Base-by-base conservation (phyloP, 2,797 vertebrate genomes). In the Sandelia bainsii region DNA sequence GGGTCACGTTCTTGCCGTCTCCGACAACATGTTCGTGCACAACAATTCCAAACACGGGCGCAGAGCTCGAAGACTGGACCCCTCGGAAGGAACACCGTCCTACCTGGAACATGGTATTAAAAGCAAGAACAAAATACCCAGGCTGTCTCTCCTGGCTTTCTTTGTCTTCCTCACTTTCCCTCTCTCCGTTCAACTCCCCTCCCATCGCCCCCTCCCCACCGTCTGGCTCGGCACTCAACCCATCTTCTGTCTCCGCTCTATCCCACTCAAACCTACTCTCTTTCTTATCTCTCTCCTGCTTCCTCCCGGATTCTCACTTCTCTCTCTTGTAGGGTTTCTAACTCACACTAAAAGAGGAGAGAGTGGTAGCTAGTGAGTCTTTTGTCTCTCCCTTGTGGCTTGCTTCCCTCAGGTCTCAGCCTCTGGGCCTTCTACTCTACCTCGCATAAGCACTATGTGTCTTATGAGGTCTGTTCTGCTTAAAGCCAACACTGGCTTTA, bases 11-110 rank as follows among this genome's bases (percentile, higher is more conserved):
- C 90, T 98, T 93, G 96, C 97, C 46, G 97, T 98, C 78, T 98
- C 97, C 13, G 97, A 98, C 93, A 98, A 98, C 90, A 98, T 98
- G 97, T 98, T 98, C 84, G 97, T 98, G 77, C 97, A 98, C 93
- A 98, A 98, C 94, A 98, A 98, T 91, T 98, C 97, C 80, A 98
- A 98, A 92, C 97, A 98, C 0, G 97, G 97, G 84, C 97, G 97
- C 86, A 93, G 97, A 89, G 97, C 97, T 87, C 95, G 97, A 84
- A 95, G 97, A 89, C 93, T 98, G 52, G 97, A 98, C 94, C 97
- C 97, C 58, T 97, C 97, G 86, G 97, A 98, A 95, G 97, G 97
- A 94, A 97, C 97, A 64, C 96, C 95, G 76, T 98, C 97, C 92
- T 98, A 98, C 95, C 94, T 96, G 94, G 96, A 97, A 94, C 96